phyloP scores from a whole-genome alignment of 2,888 invertebrate species.

The Dynastes grantii region DNA sequence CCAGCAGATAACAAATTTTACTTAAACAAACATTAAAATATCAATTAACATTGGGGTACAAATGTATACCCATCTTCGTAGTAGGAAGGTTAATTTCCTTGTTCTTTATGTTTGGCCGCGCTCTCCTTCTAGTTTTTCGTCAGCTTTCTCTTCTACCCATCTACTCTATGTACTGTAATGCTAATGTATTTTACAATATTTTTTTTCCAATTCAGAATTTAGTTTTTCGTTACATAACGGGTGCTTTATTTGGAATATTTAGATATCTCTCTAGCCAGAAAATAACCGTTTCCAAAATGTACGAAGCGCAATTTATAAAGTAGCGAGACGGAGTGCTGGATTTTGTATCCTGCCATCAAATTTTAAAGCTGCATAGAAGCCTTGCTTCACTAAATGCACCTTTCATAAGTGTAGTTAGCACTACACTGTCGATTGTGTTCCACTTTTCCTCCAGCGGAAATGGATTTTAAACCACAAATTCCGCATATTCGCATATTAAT shows the following conservation, averaged over 20 bases:
- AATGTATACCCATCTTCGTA: no score
- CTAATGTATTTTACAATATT: no score
- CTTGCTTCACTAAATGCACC: not conserved
- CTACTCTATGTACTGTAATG: no score
- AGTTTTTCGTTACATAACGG: no score
- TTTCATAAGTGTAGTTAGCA: not conserved
- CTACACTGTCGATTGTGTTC: not conserved
- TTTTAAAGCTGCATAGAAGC: not conserved
- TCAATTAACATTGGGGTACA: no score
- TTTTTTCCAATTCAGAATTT: no score
- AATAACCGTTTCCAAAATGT: not conserved
- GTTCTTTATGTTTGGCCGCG: no score
- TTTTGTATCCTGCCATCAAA: not conserved
- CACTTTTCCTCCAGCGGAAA: not conserved
- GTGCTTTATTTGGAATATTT: not conserved
- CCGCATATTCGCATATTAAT: not conserved
- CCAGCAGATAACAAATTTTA: no score
- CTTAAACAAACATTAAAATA: no score
- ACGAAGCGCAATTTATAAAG: not conserved
- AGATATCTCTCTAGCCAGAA: not conserved
- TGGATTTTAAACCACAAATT: constrained; percentile 6
- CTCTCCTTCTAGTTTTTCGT: no score
- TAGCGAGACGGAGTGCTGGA: not conserved
- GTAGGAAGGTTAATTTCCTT: no score
- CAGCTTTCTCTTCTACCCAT: no score